These are phyloP conservation scores for Chirona hameri DNA, from an alignment of 2,888 invertebrate genomes.

Conservation along the genomic window DNA sequence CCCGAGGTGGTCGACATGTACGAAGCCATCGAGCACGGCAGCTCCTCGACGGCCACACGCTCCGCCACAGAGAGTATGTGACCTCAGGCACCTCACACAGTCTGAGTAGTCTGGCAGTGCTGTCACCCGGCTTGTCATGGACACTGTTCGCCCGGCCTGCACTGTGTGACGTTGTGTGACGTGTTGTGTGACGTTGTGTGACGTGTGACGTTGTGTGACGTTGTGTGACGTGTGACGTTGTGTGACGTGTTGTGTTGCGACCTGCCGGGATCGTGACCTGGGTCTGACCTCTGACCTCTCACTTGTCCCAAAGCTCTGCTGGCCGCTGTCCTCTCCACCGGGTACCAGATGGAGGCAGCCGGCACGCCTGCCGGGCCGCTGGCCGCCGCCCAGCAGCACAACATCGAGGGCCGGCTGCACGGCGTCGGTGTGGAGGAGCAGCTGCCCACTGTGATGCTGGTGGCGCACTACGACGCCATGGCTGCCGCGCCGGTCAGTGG, in stretches of 20 bases:
- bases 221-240: too few relatives aligned
- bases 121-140: neutral
- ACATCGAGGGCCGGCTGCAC: slow-evolving; percentile 67
- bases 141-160: neutral
- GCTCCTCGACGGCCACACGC: slow-evolving; percentile 63
- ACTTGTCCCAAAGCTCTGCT: neutral
- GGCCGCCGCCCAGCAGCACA: slow-evolving; percentile 27
- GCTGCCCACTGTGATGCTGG: slow-evolving; percentile 80
- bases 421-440: slow-evolving; percentile 67
- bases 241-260: neutral
- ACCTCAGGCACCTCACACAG: neutral
- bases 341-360: slow-evolving; percentile 12
- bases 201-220: too few relatives aligned
- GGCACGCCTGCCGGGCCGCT: neutral
- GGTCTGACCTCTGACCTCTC: neutral
- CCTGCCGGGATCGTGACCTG: too few relatives aligned
- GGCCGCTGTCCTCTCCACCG: slow-evolving; percentile 3
- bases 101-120: neutral
- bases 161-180: neutral
- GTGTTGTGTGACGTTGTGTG: neutral
- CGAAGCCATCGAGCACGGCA: slow-evolving; percentile 66
- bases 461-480: slow-evolving; percentile 89
- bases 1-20: slow-evolving; percentile 69
- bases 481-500: slow-evolving; percentile 80
- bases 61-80: slow-evolving; percentile 66